These are phyloP conservation scores for Aphodius granarius DNA, from an alignment of 2,888 invertebrate genomes.

Conservation along the genomic window DNA sequence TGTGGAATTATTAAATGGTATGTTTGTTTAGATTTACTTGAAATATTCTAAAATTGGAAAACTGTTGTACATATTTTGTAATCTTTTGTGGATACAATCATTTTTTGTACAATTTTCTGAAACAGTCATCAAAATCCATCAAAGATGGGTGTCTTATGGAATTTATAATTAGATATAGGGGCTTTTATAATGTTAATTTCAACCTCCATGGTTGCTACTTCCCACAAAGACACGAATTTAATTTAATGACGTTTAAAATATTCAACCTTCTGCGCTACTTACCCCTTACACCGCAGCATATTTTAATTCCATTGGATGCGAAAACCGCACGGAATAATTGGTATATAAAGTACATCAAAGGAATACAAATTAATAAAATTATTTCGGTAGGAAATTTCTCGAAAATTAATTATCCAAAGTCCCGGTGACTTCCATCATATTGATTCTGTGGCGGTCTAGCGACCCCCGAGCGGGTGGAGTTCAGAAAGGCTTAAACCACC, in stretches of 20 bases:
- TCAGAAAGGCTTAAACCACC: neutral
- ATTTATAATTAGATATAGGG: too few species aligned
- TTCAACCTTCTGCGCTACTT: neutral
- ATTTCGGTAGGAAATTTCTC: neutral
- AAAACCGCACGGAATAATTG: neutral
- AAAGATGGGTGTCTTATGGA: too few species aligned
- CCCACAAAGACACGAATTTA: too few species aligned
- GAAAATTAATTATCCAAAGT: neutral
- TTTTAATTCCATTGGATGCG: neutral
- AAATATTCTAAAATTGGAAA: too few species aligned
- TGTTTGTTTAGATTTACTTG: too few species aligned
- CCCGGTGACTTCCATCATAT: neutral
- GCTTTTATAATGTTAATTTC: too few species aligned
- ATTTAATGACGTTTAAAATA: neutral
- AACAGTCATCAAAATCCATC: too few species aligned
- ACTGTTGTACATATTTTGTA: too few species aligned
- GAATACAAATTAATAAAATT: neutral
- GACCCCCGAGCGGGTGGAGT: neutral
- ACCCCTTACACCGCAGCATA: neutral
- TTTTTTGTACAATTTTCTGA: too few species aligned
- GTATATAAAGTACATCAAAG: neutral
- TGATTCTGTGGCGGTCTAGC: neutral
- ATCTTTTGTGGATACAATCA: too few species aligned
- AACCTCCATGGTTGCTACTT: too few species aligned
- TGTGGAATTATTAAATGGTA: too few species aligned